Evolutionary conservation across 2,797 vertebrate species (phyloP).

Genomic region (Prionace glauca): DNA sequence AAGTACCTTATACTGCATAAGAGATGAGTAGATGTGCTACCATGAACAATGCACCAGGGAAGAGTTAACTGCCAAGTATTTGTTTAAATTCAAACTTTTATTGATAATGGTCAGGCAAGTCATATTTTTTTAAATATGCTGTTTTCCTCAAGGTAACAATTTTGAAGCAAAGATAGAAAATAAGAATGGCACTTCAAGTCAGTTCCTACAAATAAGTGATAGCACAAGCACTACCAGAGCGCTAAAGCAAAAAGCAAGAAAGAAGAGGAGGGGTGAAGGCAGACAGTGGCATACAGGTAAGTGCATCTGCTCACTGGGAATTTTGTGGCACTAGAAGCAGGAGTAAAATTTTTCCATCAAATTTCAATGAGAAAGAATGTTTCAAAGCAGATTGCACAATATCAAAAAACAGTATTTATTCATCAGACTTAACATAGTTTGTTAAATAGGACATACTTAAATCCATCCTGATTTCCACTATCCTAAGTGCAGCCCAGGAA

Average conservation of each 20-base stretch:
- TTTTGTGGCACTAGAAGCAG: neutral
- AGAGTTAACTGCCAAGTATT: no score
- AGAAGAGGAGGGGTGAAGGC: conserved; percentile 87
- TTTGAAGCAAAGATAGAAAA: conserved; percentile 78
- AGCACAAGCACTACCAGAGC: conserved; percentile 74
- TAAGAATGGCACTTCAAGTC: conserved; percentile 79
- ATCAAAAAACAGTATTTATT: neutral
- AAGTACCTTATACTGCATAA: no score
- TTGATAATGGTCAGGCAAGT: neutral
- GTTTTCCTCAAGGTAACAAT: conserved; percentile 70
- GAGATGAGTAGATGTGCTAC: no score
- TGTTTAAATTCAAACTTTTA: no score
- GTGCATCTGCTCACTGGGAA: conserved; percentile 26
- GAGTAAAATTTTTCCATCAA: neutral
- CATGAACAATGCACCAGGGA: no score
- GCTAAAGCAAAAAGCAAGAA: conserved; percentile 88
- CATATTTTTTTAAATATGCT: neutral
- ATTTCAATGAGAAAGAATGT: neutral
- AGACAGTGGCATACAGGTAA: conserved; percentile 95
- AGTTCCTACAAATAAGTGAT: conserved; percentile 91
- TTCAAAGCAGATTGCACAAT: neutral
- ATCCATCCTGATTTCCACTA: neutral
- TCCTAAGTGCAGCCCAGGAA: neutral
- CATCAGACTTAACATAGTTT: neutral
- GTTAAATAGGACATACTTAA: neutral